phyloP scores from a whole-genome alignment of 2,113 vertebrate genomes.

The Urocolius indicus region DNA sequence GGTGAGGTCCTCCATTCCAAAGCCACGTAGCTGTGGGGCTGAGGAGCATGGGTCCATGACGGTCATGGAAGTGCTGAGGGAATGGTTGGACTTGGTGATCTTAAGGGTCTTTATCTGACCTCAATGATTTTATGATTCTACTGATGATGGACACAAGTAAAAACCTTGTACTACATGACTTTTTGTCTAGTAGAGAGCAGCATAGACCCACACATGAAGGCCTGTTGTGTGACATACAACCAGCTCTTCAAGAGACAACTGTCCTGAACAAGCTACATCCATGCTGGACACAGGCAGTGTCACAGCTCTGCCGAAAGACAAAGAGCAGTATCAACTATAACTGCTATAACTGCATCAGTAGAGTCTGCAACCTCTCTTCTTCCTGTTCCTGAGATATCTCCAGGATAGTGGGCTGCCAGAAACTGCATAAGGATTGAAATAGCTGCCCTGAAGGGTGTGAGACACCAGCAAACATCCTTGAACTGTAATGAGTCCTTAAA shows the following conservation, averaged over 20 bases:
- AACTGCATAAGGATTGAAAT: background rate
- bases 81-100: background rate
- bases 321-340: background rate
- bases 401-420: accelerated
- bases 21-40: too few species aligned
- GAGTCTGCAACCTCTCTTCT: background rate
- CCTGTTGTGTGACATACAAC: background rate
- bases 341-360: background rate
- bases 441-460: background rate
- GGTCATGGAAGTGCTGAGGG: too few species aligned
- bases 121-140: background rate
- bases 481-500: background rate
- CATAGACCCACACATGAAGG: background rate
- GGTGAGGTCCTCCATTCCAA: too few species aligned
- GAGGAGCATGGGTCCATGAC: too few species aligned
- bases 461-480: background rate
- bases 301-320: background rate
- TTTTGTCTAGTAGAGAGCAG: background rate
- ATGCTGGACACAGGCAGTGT: background rate
- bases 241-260: background rate
- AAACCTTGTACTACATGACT: background rate
- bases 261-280: background rate
- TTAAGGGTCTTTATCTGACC: background rate
- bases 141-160: background rate
- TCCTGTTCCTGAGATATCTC: background rate